phyloP scores from a whole-genome alignment of 2,888 invertebrate genomes.

The Diplolepis rosae region DNA sequence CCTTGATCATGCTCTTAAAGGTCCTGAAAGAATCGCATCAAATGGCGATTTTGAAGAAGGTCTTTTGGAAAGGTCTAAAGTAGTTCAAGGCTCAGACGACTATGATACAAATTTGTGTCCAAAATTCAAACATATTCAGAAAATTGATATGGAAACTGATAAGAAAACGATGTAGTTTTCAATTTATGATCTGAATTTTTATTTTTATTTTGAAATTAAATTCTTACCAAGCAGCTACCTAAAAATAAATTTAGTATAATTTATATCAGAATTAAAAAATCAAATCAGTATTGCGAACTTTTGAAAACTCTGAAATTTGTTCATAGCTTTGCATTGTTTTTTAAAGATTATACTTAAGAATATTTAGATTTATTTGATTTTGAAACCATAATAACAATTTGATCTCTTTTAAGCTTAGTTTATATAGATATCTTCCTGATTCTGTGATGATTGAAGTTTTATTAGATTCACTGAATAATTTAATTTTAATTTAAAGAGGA shows the following conservation, averaged over 20 bases:
- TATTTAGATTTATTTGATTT: too few species aligned
- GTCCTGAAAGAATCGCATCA: conserved; percentile 65
- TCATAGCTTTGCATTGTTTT: neutral
- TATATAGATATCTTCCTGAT: neutral
- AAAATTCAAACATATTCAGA: neutral
- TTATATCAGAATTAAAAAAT: neutral
- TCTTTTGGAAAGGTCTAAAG: conserved; percentile 72
- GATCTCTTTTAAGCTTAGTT: neutral
- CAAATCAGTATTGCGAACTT: neutral
- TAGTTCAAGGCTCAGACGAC: conserved; percentile 73
- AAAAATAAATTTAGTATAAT: neutral
- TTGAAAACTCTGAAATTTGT: neutral
- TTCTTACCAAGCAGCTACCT: neutral
- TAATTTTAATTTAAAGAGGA: neutral
- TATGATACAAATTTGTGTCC: conserved; percentile 75
- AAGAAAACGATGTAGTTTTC: neutral
- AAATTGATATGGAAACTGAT: neutral
- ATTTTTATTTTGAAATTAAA: neutral
- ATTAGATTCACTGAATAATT: conserved; percentile 6
- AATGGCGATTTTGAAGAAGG: conserved; percentile 76
- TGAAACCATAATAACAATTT: too few species aligned
- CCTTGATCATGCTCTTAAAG: conserved; percentile 77
- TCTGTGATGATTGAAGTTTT: conserved; percentile 31
- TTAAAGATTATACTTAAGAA: neutral
- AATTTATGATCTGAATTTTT: neutral